Evolutionary conservation across 2,888 invertebrate species (phyloP).

Genomic region (Acleris cristana): DNA sequence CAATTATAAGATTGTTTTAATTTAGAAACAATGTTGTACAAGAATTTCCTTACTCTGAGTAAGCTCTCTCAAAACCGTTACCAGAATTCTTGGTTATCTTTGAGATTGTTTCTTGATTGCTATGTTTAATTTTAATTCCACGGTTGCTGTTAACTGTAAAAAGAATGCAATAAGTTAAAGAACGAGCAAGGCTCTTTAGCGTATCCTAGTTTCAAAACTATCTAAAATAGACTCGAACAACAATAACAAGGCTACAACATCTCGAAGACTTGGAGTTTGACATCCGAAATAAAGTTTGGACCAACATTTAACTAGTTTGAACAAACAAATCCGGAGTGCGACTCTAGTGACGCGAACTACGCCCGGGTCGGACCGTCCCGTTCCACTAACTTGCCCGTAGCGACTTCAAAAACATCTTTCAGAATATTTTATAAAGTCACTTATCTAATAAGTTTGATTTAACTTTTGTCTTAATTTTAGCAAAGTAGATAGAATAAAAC

Average conservation of each 20-base stretch:
- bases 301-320: conserved; percentile 81
- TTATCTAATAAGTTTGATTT: conserved; percentile 39
- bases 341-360: conserved; percentile 66
- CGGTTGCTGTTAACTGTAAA: not conserved
- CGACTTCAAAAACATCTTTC: conserved; percentile 56
- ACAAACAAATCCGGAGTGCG: conserved; percentile 73
- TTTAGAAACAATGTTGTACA: conserved; percentile 82
- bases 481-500: not conserved
- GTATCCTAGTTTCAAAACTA: conserved; percentile 17
- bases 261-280: conserved; percentile 59
- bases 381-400: conserved; percentile 56
- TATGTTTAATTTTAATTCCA: conserved; percentile 40
- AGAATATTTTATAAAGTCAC: conserved; percentile 57
- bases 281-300: conserved; percentile 72
- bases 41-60: conserved; percentile 77
- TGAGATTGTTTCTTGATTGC: conserved; percentile 76
- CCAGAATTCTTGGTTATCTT: conserved; percentile 79
- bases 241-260: conserved; percentile 68
- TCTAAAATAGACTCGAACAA: conserved; percentile 57
- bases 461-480: conserved; percentile 14
- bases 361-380: conserved; percentile 49
- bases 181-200: conserved; percentile 7
- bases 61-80: conserved; percentile 72
- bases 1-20: conserved; percentile 84
- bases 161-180: not conserved